phyloP scores from a whole-genome alignment of 2,888 invertebrate species.

The Anthoptus insignis region DNA sequence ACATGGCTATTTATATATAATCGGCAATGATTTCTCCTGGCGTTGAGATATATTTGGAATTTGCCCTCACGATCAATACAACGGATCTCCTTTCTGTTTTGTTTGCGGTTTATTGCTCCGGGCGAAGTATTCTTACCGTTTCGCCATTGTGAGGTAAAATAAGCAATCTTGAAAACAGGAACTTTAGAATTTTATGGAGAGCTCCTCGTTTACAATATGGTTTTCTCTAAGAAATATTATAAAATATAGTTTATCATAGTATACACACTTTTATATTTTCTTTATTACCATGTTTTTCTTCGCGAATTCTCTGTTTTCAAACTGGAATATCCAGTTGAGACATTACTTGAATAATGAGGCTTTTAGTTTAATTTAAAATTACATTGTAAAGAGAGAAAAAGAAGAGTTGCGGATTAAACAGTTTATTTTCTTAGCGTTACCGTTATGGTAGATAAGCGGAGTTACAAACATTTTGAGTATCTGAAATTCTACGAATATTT shows the following conservation, averaged over 20 bases:
- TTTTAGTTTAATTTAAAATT: too few species aligned
- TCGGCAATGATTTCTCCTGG: constrained; percentile 16
- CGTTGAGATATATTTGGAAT: constrained; percentile 20
- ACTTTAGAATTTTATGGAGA: constrained; percentile 32
- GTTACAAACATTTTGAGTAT: too few species aligned
- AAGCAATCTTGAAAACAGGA: constrained; percentile 36
- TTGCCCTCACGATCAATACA: constrained; percentile 30
- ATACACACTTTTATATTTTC: not conserved
- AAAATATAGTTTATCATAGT: not conserved
- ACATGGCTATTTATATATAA: constrained; percentile 14
- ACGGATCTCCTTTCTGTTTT: constrained; percentile 29
- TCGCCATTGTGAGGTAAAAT: constrained; percentile 38
- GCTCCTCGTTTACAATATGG: constrained; percentile 23
- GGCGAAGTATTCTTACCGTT: constrained; percentile 38
- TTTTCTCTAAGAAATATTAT: not conserved
- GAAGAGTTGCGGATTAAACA: too few species aligned
- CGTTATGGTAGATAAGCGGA: too few species aligned
- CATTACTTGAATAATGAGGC: too few species aligned
- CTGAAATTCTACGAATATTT: too few species aligned
- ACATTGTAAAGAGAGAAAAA: too few species aligned
- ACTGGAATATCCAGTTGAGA: too few species aligned
- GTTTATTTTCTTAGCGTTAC: too few species aligned
- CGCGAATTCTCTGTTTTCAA: not conserved
- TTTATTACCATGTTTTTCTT: not conserved
- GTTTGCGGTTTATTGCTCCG: constrained; percentile 43